These are phyloP conservation scores for Megalurothrips usitatus DNA, from an alignment of 2,888 invertebrate genomes.

Conservation along the genomic window DNA sequence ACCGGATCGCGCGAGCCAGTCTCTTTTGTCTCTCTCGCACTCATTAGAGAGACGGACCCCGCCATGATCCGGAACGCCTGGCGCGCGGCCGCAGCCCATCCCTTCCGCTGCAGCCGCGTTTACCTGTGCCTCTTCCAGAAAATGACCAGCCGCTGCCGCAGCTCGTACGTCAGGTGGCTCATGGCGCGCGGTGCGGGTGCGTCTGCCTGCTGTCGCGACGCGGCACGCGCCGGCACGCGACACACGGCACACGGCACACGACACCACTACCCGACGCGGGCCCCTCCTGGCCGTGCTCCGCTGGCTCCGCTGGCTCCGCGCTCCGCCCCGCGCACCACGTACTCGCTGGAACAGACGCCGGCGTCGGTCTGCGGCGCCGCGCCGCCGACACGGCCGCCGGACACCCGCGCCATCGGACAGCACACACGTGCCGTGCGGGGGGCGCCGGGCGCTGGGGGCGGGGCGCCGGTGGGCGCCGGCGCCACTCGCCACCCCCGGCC, in stretches of 20 bases:
- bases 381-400: background rate
- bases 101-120: too few species aligned
- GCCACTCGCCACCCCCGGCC: background rate
- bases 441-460: too few species aligned
- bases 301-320: background rate
- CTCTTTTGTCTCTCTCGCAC: too few species aligned
- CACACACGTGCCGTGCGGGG: background rate
- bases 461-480: too few species aligned
- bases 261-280: too few species aligned
- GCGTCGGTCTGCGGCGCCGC: background rate
- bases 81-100: too few species aligned
- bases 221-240: background rate
- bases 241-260: background rate
- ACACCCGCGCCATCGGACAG: background rate
- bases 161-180: slow-evolving; percentile 3
- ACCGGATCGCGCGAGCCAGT: too few species aligned
- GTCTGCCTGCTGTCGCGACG: background rate
- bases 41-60: too few species aligned
- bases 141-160: slow-evolving; percentile 1
- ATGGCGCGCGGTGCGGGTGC: background rate
- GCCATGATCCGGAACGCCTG: too few species aligned
- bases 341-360: background rate
- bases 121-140: slow-evolving; percentile 26
- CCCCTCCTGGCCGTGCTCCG: too few species aligned
- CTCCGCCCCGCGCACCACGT: background rate